Evolutionary conservation across 2,888 invertebrate species (phyloP).

Genomic region (Raillietiella orientalis): DNA sequence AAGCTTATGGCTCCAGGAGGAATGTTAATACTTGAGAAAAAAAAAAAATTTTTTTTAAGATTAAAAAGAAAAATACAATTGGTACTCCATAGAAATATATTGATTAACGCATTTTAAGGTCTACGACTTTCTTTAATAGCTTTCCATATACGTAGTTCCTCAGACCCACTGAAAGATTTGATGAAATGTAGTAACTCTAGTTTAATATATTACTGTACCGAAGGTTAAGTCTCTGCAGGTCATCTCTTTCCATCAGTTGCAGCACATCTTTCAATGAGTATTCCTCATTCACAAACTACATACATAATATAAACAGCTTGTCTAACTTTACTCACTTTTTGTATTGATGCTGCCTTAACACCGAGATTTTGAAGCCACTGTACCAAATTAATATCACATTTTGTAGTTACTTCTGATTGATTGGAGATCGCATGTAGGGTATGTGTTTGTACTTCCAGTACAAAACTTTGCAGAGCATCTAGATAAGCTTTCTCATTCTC

Average conservation of each 20-base stretch:
- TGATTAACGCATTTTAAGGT: slow-evolving; percentile 5
- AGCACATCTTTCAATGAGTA: slow-evolving; percentile 48
- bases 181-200: slow-evolving; percentile 4
- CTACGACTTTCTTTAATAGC: slow-evolving; percentile 24
- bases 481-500: slow-evolving; percentile 42
- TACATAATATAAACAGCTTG: slow-evolving; percentile 7
- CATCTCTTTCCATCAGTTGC: slow-evolving; percentile 41
- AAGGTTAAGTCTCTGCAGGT: slow-evolving; percentile 39
- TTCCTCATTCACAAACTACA: slow-evolving; percentile 29
- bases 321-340: no score
- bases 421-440: slow-evolving; percentile 22
- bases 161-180: slow-evolving; percentile 28
- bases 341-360: no score
- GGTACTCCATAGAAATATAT: no score
- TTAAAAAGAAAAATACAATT: no score
- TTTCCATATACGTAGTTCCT: slow-evolving; percentile 54
- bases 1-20: no score
- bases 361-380: slow-evolving; percentile 14
- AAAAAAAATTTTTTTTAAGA: no score
- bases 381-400: slow-evolving; percentile 8
- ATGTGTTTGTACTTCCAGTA: slow-evolving; percentile 29
- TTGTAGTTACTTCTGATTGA: no score
- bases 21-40: no score
- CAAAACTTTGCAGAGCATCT: slow-evolving; percentile 26
- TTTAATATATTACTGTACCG: slow-evolving; percentile 11